These are phyloP conservation scores for Myotis planiceps DNA, from an alignment of 2,797 vertebrate genomes.

Conservation along the genomic window DNA sequence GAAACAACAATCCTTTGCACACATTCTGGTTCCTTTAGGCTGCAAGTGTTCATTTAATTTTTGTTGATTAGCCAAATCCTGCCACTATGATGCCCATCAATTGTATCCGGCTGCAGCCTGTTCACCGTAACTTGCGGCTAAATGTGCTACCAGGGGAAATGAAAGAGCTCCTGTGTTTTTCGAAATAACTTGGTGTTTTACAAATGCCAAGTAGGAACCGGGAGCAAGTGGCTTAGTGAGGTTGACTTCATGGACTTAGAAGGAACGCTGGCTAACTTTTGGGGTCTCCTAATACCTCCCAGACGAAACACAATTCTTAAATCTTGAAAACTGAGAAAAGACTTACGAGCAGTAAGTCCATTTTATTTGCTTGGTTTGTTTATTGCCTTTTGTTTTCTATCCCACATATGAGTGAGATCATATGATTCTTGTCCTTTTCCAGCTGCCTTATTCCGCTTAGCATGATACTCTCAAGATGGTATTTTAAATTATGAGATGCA, in stretches of 20 bases:
- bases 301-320: background rate
- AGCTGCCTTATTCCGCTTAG: background rate
- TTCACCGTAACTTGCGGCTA: background rate
- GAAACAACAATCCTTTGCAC: conserved; percentile 1
- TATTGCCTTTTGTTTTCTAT: background rate
- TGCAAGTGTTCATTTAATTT: conserved; percentile 40
- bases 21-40: conserved; percentile 14
- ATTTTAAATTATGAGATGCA: background rate
- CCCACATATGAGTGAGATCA: background rate
- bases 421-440: background rate
- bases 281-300: background rate
- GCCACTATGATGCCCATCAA: background rate
- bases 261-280: background rate
- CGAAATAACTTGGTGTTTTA: background rate
- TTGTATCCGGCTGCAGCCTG: background rate
- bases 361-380: background rate
- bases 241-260: background rate
- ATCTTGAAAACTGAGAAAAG: background rate
- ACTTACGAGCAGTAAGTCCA: background rate
- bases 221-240: background rate
- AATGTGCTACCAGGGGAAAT: background rate
- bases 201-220: background rate
- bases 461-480: background rate
- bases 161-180: background rate
- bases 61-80: conserved; percentile 6